phyloP scores from a whole-genome alignment of 2,113 vertebrate species.

The Sander lucioperca region DNA sequence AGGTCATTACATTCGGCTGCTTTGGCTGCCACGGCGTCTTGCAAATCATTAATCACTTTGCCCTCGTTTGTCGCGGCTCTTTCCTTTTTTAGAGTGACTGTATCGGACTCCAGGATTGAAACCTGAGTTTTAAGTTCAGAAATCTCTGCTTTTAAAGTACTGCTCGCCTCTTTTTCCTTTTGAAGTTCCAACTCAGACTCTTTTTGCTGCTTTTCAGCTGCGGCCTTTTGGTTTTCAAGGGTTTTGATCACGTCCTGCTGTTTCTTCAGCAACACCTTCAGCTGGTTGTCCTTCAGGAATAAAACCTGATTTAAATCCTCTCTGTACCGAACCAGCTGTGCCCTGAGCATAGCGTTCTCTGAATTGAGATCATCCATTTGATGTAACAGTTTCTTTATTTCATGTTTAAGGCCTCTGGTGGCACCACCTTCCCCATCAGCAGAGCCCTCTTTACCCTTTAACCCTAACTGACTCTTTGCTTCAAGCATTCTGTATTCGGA shows the following conservation, averaged over 20 bases:
- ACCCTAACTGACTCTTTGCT: conserved; percentile 71
- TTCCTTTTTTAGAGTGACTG: conserved; percentile 77
- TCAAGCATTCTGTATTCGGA: conserved; percentile 83
- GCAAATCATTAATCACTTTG: conserved; percentile 78
- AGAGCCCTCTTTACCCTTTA: conserved; percentile 77
- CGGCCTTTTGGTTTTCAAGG: conserved; percentile 85
- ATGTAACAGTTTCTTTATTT: conserved; percentile 85
- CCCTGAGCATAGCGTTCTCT: conserved; percentile 91
- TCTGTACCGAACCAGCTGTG: conserved; percentile 90
- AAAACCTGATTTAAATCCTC: conserved; percentile 92
- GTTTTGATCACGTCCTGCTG: conserved; percentile 88
- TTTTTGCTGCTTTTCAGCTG: conserved; percentile 80
- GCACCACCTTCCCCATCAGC: conserved; percentile 74
- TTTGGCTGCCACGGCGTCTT: conserved; percentile 76
- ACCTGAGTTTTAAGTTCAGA: conserved; percentile 79
- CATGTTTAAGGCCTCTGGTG: conserved; percentile 83
- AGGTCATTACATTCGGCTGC: conserved; percentile 79
- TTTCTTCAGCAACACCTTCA: conserved; percentile 89
- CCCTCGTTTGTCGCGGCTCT: conserved; percentile 71
- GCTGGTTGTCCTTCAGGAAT: conserved; percentile 90
- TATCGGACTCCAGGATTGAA: conserved; percentile 77
- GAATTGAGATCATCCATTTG: conserved; percentile 92
- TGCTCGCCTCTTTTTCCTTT: conserved; percentile 68
- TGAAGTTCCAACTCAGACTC: conserved; percentile 74
- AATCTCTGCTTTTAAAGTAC: conserved; percentile 76